Base-by-base conservation (phyloP, 2,113 vertebrate genomes). In the Petroica traversi region DNA sequence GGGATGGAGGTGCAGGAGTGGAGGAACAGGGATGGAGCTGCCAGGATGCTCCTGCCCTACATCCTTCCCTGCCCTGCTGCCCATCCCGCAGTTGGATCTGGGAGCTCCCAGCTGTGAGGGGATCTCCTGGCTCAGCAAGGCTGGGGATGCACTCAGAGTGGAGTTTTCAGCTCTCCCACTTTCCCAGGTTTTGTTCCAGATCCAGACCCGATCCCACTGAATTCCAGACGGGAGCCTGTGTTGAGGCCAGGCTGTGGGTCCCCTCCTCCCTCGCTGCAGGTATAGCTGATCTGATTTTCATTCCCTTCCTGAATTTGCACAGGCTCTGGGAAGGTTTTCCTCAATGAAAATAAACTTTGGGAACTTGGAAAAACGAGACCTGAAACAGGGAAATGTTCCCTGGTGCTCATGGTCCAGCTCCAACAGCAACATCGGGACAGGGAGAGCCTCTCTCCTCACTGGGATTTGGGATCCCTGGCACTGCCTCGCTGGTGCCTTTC, bases 81-180 rank as follows among this genome's bases (percentile, higher is more conserved):
- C n/a, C 61, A 33, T 41, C 46, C 79, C 3, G 45, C 23, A 23
- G 23, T 4, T 6, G 18, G 33, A 26, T 19, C 3, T 1, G 10
- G 29, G 9, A n/a, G 2, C 4, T 68, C 49, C 23, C 0, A 1
- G 40, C 11, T 29, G 10, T 15, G 13, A 11, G 26, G 19, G 6
- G 4, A 48, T 24, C 46, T 46, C 1, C n/a, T 20, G 64, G n/a
- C 58, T 75, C 0, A 0, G 28, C 1, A 19, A 38, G 31, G 16
- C 0, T 1, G 40, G 15, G 19, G 13, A 22, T 33, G 19, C 29
- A 0, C 12, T 68, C 20, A 36, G 41, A 46, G 71, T 59, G 33
- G 24, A 0, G 1, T 49, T 91, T 49, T 51, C 15, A 24, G 55
- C n/a, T 18, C 46, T 54, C 58, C 59, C 58, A 28, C 29, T 61